Base-by-base conservation (phyloP, 2,113 vertebrate genomes). In the Xiphophorus hellerii region DNA sequence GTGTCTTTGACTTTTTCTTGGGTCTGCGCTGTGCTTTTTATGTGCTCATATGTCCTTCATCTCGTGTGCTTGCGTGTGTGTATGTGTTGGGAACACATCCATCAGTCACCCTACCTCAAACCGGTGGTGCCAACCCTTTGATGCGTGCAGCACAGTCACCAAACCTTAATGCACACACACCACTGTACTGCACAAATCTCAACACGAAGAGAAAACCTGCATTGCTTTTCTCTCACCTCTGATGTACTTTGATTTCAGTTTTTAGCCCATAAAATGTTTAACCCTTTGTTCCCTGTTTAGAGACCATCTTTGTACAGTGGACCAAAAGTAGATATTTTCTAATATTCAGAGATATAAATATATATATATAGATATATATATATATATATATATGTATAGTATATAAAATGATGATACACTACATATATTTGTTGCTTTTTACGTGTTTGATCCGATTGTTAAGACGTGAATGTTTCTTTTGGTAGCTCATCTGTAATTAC, bases 281-380 rank as follows among this genome's bases (percentile, higher is more conserved):
- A 77, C 73, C 64, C 76, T 87, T 89, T 88, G 84, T 82, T 80
- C 71, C 80, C 85, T 81, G 87, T 91, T 86, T 74, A 20, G 90
- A 90, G 88, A 89, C 85, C 89, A 89, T 90, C 87, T 92, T 91
- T 93, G 90, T 94, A 93, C 86, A 92, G 90, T 87, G 92, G 93
- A 95, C 93, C 92, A 94, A 94, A 94, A 93, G 89, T 92, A 93
- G 91, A 94, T 93, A 93, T 94, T 94, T 94, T 94, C 91, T 93
- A 86, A 93, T 94, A 92, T 90, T 93, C 80, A 91, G 84, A 92
- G 87, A 89, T 89, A 87, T 89, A 92, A 70, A 75, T 22, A 80
- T 90, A 48, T 48, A 48, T 48, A 92, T 86, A 75, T 6, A 80
- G n/a, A n/a, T n/a, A n/a, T 87, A 44, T 4, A 44, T 44, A 92